These are phyloP conservation scores for Microdon myrmicae DNA, from an alignment of 2,888 invertebrate genomes.

Conservation along the genomic window DNA sequence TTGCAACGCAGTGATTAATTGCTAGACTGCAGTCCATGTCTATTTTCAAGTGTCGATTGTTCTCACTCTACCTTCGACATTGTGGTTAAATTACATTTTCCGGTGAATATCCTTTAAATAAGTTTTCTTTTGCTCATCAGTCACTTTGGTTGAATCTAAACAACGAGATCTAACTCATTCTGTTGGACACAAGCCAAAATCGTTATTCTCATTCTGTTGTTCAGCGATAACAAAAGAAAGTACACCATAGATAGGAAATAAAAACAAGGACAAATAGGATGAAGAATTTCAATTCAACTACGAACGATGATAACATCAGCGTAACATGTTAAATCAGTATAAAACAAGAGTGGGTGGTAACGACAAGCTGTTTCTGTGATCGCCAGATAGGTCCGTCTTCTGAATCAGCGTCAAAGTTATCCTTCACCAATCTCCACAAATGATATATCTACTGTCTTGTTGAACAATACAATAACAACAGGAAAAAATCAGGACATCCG, in stretches of 20 bases:
- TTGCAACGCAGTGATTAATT: constrained; percentile 19
- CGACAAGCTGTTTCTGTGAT: constrained; percentile 32
- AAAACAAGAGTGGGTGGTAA: constrained; percentile 2
- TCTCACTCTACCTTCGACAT: constrained; percentile 13
- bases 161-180: constrained; percentile 40
- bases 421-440: no score
- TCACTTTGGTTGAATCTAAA: constrained; percentile 33
- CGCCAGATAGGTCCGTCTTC: no score
- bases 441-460: no score
- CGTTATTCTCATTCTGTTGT: constrained; percentile 46
- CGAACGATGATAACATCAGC: constrained; percentile 46
- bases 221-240: constrained; percentile 45
- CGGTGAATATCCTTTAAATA: constrained; percentile 32
- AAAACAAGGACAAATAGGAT: constrained; percentile 4
- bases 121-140: constrained; percentile 42
- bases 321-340: constrained; percentile 33
- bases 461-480: no score
- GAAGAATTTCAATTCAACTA: constrained; percentile 32
- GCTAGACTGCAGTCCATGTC: constrained; percentile 25
- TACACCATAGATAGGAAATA: constrained; percentile 1
- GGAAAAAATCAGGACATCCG: no score
- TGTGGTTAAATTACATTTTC: constrained; percentile 45
- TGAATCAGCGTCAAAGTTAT: constrained; percentile 38
- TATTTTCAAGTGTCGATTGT: constrained; percentile 15
- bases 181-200: constrained; percentile 48